Percentiles rank a stretch among this genome's conserved stretches.
These are phyloP conservation scores for Neostethus bicornis DNA, from an alignment of 2,797 vertebrate genomes.

Conservation along the genomic window DNA sequence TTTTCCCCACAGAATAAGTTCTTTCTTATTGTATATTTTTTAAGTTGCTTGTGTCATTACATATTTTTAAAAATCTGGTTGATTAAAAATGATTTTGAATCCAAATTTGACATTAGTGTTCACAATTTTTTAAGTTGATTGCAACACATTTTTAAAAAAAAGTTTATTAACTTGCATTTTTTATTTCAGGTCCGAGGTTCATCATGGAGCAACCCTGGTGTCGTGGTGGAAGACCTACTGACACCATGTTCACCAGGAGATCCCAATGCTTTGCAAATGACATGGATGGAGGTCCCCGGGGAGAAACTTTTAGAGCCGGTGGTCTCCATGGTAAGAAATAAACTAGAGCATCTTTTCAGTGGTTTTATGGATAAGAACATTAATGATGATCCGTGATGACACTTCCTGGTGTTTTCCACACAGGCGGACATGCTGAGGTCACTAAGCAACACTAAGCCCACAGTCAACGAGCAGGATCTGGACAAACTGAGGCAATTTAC, in stretches of 20 bases:
- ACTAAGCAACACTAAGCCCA: constrained; percentile 86
- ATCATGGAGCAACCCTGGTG: constrained; percentile 77
- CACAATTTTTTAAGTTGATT: too few relatives aligned
- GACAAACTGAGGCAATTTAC: constrained; percentile 93
- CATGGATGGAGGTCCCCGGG: constrained; percentile 91
- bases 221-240: constrained; percentile 83
- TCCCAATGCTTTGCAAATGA: constrained; percentile 85
- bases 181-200: constrained; percentile 83
- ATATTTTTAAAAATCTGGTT: too few relatives aligned
- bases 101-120: too few relatives aligned
- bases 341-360: background rate
- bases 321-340: constrained; percentile 88
- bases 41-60: too few relatives aligned
- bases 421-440: constrained; percentile 91
- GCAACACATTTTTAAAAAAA: too few relatives aligned
- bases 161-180: background rate
- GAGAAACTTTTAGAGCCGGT: constrained; percentile 91
- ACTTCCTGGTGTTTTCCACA: background rate
- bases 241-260: constrained; percentile 92
- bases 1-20: too few relatives aligned
- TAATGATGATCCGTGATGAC: constrained; percentile 2
- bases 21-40: too few relatives aligned
- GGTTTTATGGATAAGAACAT: background rate
- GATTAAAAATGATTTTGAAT: too few relatives aligned
- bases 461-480: constrained; percentile 93